These are phyloP conservation scores for Thaleichthys pacificus DNA, from an alignment of 2,797 vertebrate species.

Conservation along the genomic window DNA sequence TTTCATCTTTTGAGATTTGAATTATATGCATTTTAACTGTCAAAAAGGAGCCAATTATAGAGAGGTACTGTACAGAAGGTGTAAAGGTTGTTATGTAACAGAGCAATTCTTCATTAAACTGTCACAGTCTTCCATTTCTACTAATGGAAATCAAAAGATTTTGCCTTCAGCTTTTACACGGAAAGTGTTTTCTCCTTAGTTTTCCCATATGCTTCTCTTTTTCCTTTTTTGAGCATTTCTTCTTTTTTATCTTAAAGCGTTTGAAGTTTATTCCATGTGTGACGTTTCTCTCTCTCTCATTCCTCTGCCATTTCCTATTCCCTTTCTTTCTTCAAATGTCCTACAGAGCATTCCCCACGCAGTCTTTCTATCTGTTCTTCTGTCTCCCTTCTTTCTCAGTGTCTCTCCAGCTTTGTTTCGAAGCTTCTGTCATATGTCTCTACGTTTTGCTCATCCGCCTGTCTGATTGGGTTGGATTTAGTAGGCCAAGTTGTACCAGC, in stretches of 20 bases:
- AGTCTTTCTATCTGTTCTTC: not conserved
- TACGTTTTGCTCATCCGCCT: no score
- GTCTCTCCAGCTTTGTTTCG: not conserved
- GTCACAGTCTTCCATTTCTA: conserved; percentile 6
- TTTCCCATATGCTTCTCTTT: not conserved
- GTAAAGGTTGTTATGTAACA: conserved; percentile 18
- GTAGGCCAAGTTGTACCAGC: no score
- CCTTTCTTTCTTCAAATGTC: conserved; percentile 14
- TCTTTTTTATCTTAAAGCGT: not conserved
- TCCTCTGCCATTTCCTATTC: conserved; percentile 18
- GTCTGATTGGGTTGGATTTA: no score
- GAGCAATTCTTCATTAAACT: conserved; percentile 31
- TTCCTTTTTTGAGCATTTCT: not conserved
- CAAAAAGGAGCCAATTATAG: conserved; percentile 18
- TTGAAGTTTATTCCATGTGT: not conserved
- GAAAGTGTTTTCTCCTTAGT: not conserved
- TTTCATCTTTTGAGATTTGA: not conserved
- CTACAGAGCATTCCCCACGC: not conserved
- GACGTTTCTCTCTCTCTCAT: not conserved
- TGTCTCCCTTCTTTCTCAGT: not conserved
- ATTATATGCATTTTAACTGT: conserved; percentile 13
- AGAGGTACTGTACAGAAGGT: conserved; percentile 1
- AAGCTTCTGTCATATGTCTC: no score
- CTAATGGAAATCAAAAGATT: conserved; percentile 15
- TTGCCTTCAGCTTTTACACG: not conserved